phyloP scores from a whole-genome alignment of 2,797 vertebrate species.

The Scomberomorus guttatus region DNA sequence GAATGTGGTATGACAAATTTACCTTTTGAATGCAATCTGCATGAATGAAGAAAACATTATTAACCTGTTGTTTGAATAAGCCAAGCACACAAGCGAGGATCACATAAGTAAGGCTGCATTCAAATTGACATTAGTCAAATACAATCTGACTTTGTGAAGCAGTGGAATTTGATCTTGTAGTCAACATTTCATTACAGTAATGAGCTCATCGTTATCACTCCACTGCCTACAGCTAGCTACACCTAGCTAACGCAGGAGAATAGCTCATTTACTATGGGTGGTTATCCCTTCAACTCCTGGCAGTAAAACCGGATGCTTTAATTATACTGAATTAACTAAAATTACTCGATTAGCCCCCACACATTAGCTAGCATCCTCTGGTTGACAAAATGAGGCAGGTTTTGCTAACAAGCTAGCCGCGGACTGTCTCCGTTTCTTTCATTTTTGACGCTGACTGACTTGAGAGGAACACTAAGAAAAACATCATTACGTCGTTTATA shows the following conservation, averaged over 20 bases:
- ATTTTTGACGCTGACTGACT: conserved; percentile 33
- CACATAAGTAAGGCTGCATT: background rate
- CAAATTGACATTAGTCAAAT: background rate
- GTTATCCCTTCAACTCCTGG: background rate
- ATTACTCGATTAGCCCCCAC: background rate
- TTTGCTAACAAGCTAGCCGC: conserved; percentile 73
- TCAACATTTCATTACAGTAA: conserved; percentile 3
- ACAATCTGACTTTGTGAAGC: background rate
- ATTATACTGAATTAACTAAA: background rate
- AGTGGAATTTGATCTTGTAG: background rate
- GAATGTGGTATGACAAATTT: background rate
- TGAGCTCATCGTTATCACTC: background rate
- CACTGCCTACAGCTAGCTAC: conserved; percentile 35
- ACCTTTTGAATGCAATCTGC: background rate
- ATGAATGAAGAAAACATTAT: background rate
- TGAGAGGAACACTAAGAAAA: background rate
- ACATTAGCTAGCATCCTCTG: background rate
- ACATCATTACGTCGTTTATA: background rate
- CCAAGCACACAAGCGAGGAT: background rate
- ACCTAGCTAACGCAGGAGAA: conserved; percentile 30
- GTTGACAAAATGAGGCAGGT: conserved; percentile 9
- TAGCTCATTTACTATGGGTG: background rate
- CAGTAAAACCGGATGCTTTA: background rate
- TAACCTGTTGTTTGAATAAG: background rate
- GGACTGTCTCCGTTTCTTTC: conserved; percentile 24